Percentiles rank a stretch among this genome's conserved stretches.
Evolutionary conservation across 2,113 vertebrate species (phyloP).

Genomic region (Cinclus cinclus): DNA sequence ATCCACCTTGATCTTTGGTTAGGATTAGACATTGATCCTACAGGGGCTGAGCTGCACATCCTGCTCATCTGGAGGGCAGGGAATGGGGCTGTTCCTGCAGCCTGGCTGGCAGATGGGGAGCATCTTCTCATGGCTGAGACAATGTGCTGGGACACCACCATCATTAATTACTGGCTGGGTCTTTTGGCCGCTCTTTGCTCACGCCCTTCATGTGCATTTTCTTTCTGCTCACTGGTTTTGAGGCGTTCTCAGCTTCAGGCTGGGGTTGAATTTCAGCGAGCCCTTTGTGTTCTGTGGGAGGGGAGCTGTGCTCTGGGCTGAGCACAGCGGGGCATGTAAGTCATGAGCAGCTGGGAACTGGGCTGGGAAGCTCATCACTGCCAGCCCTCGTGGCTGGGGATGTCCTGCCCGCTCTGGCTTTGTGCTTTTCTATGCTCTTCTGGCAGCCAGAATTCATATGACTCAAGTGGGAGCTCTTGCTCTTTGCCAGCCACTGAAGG

Average conservation of each 20-base stretch:
- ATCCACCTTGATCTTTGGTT: neutral
- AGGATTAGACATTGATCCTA: neutral
- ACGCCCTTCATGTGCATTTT: neutral
- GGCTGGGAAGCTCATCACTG: neutral
- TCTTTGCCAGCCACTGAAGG: neutral
- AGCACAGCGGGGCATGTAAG: rapidly evolving
- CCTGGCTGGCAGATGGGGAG: neutral
- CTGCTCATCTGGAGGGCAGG: neutral
- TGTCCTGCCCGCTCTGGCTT: neutral
- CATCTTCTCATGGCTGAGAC: neutral
- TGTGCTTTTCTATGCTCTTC: neutral
- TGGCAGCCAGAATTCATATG: neutral
- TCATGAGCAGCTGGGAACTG: neutral
- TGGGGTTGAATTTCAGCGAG: neutral
- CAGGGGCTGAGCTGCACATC: neutral
- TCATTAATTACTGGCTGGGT: neutral
- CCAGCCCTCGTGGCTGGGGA: neutral
- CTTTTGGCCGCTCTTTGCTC: neutral
- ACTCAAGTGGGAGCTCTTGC: neutral
- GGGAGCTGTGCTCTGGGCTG: neutral
- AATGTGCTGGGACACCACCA: neutral
- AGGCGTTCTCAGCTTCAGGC: neutral
- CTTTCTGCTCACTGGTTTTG: neutral
- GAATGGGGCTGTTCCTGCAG: neutral
- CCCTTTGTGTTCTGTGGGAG: neutral